Base-by-base conservation (phyloP, 2,888 invertebrate species). In the Macrostomum cliftonense region DNA sequence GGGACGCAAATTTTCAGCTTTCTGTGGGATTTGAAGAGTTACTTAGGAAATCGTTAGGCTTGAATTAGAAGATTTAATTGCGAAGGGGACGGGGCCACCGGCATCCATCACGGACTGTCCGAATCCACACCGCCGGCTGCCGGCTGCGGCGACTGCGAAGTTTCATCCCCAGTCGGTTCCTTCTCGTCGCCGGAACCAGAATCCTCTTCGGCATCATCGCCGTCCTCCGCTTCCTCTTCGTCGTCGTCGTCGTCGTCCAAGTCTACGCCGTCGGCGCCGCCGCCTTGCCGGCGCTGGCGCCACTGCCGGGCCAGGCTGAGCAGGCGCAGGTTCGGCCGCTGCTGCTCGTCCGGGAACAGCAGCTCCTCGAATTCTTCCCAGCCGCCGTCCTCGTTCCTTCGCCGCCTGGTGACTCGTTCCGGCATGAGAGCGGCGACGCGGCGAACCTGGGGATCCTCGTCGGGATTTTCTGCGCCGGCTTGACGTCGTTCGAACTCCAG, bases 321-420 rank as follows among this genome's bases (percentile, higher is more conserved):
- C 38, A 97, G 75, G 74, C 93, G 91, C 57, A 95, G 79, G 71
- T 89, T 89, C 1, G 95, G 91, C 65, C 82, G 78, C 37, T 84
- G 82, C 67, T 84, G 81, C 71, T 93, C 91, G 71, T 91, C 89
- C 48, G 95, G 95, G 74, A 99, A 99, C 63, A 95, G 86, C 65
- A 93, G 97, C 70, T 97, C 95, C 67, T 85, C 88, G 55, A 93
- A 83, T 74, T 99, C 95, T 72, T 95, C 93, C 95, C 95, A 97
- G 2, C 93, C 93, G 65, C n/a, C 45, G 17, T 20, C 36, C 2
- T 13, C n/a, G 5, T 4, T 37, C 37, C 45, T 37, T 11, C 21
- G 14, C 5, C 17, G 36, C n/a, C 45, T 2, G 12, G 38, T 39
- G 20, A 20, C 45, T 12, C 36, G 43, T 20, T 42, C 42, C 28